A percentile compares a stretch with the other conserved stretches of the same genome.
These are phyloP conservation scores for Phaonia tiefii DNA, from an alignment of 2,888 invertebrate species.

Conservation along the genomic window DNA sequence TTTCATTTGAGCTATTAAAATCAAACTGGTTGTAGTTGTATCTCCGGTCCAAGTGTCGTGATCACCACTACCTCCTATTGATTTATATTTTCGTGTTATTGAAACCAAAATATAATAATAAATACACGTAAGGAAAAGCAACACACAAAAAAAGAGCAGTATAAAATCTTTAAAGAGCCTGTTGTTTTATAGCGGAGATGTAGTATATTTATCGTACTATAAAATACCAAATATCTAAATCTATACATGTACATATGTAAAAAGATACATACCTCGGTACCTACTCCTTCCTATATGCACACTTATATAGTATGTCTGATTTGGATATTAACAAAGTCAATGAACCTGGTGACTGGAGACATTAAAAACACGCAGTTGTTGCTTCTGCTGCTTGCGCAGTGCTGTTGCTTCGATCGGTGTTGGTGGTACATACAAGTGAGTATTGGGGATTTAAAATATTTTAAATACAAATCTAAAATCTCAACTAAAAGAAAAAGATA, in stretches of 20 bases:
- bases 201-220: conserved; percentile 29
- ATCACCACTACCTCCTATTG: background rate
- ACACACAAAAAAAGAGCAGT: background rate
- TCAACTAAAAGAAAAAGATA: conserved; percentile 42
- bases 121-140: background rate
- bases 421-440: too few relatives aligned
- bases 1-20: conserved; percentile 8
- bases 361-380: conserved; percentile 44
- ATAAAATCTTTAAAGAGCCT: conserved; percentile 13
- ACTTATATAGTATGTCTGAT: too few relatives aligned
- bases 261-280: too few relatives aligned
- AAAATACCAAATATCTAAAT: conserved; percentile 21
- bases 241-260: background rate
- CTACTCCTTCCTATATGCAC: background rate
- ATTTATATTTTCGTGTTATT: conserved; percentile 2
- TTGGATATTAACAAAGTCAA: conserved; percentile 53
- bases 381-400: background rate
- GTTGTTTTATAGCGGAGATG: conserved; percentile 5
- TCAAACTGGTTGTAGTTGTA: conserved; percentile 9
- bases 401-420: background rate
- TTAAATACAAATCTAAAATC: conserved; percentile 38
- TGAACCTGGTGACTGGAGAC: conserved; percentile 58
- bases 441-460: conserved; percentile 28
- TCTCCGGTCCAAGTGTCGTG: background rate
- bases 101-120: conserved; percentile 8